Evolutionary conservation across 2,888 invertebrate genomes (phyloP).

Genomic region (Luperina testacea): DNA sequence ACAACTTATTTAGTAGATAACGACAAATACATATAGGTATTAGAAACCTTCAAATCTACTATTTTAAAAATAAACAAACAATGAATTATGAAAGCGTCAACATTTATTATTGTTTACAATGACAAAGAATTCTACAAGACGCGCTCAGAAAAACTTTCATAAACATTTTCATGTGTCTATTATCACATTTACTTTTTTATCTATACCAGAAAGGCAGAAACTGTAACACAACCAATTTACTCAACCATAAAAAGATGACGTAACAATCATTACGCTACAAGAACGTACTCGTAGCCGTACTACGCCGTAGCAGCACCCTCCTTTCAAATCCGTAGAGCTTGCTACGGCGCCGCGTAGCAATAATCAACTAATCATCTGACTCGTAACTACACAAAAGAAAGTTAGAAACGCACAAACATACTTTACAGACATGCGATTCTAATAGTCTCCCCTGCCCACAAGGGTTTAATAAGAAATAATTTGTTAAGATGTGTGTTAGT

Average conservation of each 20-base stretch:
- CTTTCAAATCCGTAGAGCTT: conserved; percentile 61
- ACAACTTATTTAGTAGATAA: neutral
- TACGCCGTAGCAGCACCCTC: conserved; percentile 63
- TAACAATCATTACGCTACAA: conserved; percentile 45
- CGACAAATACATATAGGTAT: neutral
- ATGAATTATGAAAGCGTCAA: neutral
- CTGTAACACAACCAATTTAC: conserved; percentile 6
- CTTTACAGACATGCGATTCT: conserved; percentile 51
- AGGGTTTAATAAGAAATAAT: conserved; percentile 31
- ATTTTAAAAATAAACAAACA: conserved; percentile 1
- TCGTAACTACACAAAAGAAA: conserved; percentile 58
- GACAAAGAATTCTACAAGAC: conserved; percentile 2
- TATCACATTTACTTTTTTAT: conserved; percentile 2
- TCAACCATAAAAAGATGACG: conserved; percentile 22
- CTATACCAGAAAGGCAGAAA: neutral
- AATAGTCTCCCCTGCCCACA: conserved; percentile 47
- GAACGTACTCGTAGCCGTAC: conserved; percentile 45
- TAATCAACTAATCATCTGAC: conserved; percentile 66
- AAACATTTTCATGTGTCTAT: neutral
- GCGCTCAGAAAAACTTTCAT: neutral
- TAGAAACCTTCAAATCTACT: neutral
- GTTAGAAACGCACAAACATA: conserved; percentile 57
- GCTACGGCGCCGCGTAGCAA: conserved; percentile 70
- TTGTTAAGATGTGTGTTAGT: conserved; percentile 9
- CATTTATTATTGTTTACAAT: conserved; percentile 13